These are phyloP conservation scores for Nesoenas mayeri DNA, from an alignment of 2,113 vertebrate species.

Conservation along the genomic window DNA sequence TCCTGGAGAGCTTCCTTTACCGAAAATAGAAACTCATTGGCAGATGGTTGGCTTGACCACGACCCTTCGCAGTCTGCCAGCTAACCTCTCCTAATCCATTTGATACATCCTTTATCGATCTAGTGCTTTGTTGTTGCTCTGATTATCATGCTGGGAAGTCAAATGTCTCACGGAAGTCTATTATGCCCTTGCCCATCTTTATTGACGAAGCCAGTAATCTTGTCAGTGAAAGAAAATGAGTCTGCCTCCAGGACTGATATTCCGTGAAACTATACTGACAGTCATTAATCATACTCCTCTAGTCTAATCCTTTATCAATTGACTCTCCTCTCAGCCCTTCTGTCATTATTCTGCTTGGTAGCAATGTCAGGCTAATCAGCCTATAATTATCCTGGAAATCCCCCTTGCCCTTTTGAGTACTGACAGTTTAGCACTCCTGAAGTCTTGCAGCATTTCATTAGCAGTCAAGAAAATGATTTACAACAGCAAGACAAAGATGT, in stretches of 20 bases:
- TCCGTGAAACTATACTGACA: neutral
- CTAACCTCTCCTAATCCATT: neutral
- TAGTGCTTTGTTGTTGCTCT: neutral
- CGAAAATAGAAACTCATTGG: neutral
- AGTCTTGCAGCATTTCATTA: neutral
- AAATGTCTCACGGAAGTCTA: neutral
- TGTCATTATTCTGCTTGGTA: constrained; percentile 9
- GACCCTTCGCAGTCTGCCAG: neutral
- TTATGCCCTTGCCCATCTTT: neutral
- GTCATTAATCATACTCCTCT: constrained; percentile 13
- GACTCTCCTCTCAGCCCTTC: neutral
- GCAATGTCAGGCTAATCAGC: constrained; percentile 45
- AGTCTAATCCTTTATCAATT: constrained; percentile 19
- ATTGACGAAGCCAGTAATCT: neutral
- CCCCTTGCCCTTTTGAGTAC: constrained; percentile 24
- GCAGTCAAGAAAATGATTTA: neutral
- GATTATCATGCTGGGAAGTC: neutral
- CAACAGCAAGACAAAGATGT: neutral
- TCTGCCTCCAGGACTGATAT: constrained; percentile 17
- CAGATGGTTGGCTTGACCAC: neutral
- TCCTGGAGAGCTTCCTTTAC: neutral
- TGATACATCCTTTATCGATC: constrained; percentile 1
- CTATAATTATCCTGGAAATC: constrained; percentile 48
- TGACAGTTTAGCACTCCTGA: neutral
- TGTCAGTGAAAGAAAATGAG: constrained; percentile 24